phyloP scores from a whole-genome alignment of 2,113 vertebrate genomes.

The Turdus rufiventris region DNA sequence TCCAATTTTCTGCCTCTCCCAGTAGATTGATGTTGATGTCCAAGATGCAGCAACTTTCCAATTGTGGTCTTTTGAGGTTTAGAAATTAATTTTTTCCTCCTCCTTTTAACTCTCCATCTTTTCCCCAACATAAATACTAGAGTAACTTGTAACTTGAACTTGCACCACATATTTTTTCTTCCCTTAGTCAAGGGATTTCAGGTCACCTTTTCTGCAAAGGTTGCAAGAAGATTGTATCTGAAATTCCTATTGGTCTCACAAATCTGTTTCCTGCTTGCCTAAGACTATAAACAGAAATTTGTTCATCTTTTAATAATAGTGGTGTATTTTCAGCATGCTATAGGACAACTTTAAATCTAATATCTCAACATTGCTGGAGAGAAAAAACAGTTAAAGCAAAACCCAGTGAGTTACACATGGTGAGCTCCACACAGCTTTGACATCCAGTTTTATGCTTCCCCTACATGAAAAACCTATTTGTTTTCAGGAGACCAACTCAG shows the following conservation, averaged over 20 bases:
- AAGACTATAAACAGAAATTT: neutral
- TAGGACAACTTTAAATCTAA: neutral
- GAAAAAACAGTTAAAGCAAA: neutral
- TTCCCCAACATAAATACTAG: neutral
- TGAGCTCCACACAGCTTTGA: neutral
- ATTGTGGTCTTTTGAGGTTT: neutral
- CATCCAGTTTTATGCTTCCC: neutral
- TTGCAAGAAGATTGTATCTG: neutral
- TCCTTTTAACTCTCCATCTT: neutral
- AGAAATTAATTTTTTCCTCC: neutral
- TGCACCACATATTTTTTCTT: neutral
- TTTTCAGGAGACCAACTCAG: neutral
- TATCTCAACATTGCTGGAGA: neutral
- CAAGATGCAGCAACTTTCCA: neutral
- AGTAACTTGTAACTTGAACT: neutral
- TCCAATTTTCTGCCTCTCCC: neutral
- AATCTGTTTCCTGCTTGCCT: neutral
- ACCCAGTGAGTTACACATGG: neutral
- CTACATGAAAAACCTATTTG: neutral
- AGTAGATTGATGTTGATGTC: neutral
- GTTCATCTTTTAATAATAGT: neutral
- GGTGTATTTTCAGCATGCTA: neutral
- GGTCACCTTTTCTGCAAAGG: neutral
- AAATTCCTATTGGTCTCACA: neutral
- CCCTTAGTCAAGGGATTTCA: neutral